Base-by-base conservation (phyloP, 2,113 vertebrate species). In the Phainopepla nitens region DNA sequence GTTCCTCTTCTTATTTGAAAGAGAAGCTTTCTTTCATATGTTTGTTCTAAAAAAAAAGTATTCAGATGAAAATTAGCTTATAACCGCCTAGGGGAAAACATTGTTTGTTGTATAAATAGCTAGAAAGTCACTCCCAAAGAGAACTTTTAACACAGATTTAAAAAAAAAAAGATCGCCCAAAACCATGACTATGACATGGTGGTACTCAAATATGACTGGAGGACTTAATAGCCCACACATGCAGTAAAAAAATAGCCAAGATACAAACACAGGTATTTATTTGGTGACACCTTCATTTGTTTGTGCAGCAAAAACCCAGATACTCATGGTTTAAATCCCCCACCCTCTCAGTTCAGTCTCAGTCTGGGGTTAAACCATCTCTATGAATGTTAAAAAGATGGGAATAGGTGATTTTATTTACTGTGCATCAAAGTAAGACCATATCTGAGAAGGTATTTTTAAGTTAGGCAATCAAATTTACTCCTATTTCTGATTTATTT, bases 21-120 rank as follows among this genome's bases (percentile, higher is more conserved):
- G 29, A 87, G 36, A 90, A 68, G 12, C n/a, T 75, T 56, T 39
- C 61, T 95, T 87, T 94, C 56, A 75, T 60, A 35, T 53, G 31
- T 50, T 83, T 72, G 4, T 57, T 90, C 42, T 15, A 36, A 81
- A 87, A 84, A 78, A 33, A 13, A 77, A 47, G n/a, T 28, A 89
- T 71, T 41, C 60, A 90, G 54, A 87, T 73, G 25, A 95, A 95
- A 93, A 90, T 85, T 79, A 87, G 61, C 39, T 85, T 69, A 50
- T 33, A 68, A 57, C 14, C 1, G 29, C 80, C 84, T 73, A 35
- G 17, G 49, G 53, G 5, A 6, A 89, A 94, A 85, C 35, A 19
- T 4, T 69, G 31, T 68, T 89, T 68, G 8, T 49, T 68, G 29
- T 69, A 70, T 14, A 70, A 80, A 58, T 54, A 49, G 7, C 25